phyloP scores from a whole-genome alignment of 2,113 vertebrate genomes.

The Ramphastos sulfuratus region DNA sequence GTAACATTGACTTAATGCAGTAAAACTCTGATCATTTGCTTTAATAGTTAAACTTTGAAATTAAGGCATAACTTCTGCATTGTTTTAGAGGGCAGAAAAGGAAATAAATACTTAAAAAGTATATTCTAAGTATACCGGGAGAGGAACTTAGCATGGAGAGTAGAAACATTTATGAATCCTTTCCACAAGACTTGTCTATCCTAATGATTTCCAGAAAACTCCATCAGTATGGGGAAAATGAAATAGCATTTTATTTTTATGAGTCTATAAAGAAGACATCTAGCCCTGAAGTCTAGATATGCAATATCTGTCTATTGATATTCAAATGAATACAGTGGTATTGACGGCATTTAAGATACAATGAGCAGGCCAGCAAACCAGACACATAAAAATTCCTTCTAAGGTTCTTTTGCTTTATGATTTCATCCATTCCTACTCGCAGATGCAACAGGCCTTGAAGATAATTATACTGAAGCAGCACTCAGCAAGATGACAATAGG shows the following conservation, averaged over 20 bases:
- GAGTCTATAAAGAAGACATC: background rate
- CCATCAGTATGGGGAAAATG: background rate
- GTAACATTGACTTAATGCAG: background rate
- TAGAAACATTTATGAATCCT: background rate
- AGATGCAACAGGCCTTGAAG: background rate
- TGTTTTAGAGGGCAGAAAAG: background rate
- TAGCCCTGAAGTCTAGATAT: background rate
- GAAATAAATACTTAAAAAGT: background rate
- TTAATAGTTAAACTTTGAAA: background rate
- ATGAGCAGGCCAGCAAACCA: background rate
- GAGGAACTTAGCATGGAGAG: background rate
- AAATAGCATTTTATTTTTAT: background rate
- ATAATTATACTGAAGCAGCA: background rate
- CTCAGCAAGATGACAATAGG: background rate
- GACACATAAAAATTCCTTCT: background rate
- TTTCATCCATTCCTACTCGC: background rate
- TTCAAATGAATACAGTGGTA: background rate
- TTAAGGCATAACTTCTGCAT: background rate
- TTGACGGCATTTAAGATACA: background rate
- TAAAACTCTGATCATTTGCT: conserved; percentile 4
- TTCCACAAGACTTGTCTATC: background rate
- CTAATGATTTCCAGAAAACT: background rate
- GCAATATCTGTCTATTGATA: background rate
- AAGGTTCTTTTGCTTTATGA: background rate
- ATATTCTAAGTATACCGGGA: background rate